A percentile compares a stretch with the other conserved stretches of the same genome.
Evolutionary conservation across 2,797 vertebrate species (phyloP).

Genomic region (Oophaga sylvatica): DNA sequence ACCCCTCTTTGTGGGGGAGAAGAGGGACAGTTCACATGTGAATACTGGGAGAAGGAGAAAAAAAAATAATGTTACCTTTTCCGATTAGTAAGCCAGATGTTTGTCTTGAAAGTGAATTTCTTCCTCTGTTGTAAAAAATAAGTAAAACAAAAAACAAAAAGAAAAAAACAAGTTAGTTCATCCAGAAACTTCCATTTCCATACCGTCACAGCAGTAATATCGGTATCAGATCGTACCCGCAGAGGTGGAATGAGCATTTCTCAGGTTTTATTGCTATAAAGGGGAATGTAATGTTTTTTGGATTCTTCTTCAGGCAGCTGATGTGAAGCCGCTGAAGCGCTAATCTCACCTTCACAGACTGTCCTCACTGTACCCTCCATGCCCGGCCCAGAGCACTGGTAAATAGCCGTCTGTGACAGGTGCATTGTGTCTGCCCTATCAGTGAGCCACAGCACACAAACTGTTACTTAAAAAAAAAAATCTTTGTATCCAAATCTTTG

Average conservation of each 20-base stretch:
- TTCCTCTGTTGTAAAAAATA: background rate
- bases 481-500: background rate
- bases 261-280: background rate
- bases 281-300: background rate
- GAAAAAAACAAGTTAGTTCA: background rate
- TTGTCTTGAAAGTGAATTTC: constrained; percentile 4
- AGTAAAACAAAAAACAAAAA: background rate
- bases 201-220: too few species aligned
- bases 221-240: too few species aligned
- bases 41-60: too few species aligned
- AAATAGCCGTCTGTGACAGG: constrained; percentile 11
- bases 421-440: constrained; percentile 7
- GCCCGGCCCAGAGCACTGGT: constrained; percentile 4
- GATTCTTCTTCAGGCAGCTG: background rate
- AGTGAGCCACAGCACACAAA: constrained; percentile 1
- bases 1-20: too few species aligned
- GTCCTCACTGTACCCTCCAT: background rate
- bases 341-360: constrained; percentile 23
- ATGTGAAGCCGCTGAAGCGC: background rate
- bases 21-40: too few species aligned
- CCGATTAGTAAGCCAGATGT: constrained; percentile 4
- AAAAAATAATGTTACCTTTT: background rate
- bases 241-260: background rate
- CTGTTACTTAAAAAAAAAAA: background rate
- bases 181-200: too few species aligned